A percentile compares a stretch with the other conserved stretches of the same genome.
Evolutionary conservation across 2,113 vertebrate species (phyloP).

Genomic region (Aptenodytes forsteri): DNA sequence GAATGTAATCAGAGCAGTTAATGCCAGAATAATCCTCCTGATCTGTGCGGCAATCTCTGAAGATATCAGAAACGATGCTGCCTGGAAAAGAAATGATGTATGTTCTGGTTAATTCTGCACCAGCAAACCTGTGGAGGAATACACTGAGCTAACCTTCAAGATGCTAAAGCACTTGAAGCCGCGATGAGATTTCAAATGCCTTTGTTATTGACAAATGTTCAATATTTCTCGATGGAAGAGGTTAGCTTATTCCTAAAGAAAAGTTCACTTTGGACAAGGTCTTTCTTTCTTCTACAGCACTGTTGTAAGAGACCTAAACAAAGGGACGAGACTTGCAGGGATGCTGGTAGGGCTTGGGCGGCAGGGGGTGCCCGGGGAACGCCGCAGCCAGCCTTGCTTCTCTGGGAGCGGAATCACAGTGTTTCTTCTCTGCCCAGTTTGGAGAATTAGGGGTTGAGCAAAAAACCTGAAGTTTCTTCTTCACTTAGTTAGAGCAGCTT

Average conservation of each 20-base stretch:
- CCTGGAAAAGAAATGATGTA: not conserved
- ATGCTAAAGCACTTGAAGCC: not conserved
- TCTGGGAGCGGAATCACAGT: not conserved
- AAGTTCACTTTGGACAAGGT: not conserved
- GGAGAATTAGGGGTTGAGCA: not conserved
- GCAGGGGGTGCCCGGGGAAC: not conserved
- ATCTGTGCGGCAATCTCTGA: slow-evolving; percentile 31
- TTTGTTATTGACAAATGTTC: not conserved
- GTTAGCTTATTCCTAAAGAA: not conserved
- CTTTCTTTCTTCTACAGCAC: not conserved
- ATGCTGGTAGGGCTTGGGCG: not conserved
- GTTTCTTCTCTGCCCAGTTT: not conserved
- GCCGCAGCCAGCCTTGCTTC: not conserved
- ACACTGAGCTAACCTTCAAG: not conserved
- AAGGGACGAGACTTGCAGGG: not conserved
- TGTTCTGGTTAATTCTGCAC: not conserved
- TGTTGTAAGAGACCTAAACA: not conserved
- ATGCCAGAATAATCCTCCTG: slow-evolving; percentile 73
- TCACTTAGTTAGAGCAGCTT: not conserved
- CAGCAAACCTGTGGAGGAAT: not conserved
- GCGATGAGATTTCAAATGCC: not conserved
- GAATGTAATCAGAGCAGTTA: slow-evolving; percentile 73
- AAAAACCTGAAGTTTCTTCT: not conserved
- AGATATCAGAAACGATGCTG: slow-evolving; percentile 34
- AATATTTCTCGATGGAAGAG: not conserved